Base-by-base conservation (phyloP, 2,888 invertebrate genomes). In the Listrodromus nycthemerus region DNA sequence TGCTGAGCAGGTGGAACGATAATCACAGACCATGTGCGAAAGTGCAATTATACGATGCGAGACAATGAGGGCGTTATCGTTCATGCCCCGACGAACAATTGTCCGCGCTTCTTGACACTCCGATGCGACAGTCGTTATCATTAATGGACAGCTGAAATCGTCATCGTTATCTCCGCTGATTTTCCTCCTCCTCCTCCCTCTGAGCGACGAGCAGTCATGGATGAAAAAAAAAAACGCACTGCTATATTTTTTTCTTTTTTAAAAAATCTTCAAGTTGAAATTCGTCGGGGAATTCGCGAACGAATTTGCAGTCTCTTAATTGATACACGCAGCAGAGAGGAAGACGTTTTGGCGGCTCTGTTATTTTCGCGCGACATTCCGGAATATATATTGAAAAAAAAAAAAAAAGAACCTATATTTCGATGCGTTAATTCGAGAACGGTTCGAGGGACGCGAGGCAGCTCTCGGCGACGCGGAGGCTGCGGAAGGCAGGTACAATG, bases 241-340 rank as follows among this genome's bases (percentile, higher is more conserved):
- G 16, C 27, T 41, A 19, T 37, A 10, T 66, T 30, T 48, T 66
- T 3, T 27, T 41, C 2, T 41, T 45, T 77, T 45, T 66, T 24
- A 27, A 16, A 41, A 13, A 10, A 7, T 58, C 19, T 30, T 10
- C 13, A n/a, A n/a, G n/a, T n/a, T n/a, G n/a, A n/a, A n/a, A n/a
- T 70, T 41, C 21, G 50, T 78, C 63, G 37, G 24, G 16, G 63
- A 37, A n/a, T n/a, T 41, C 10, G 24, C 58, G 45, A 33, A 67
- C 71, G 75, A 69, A 80, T 63, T 80, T 69, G 1, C 21, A 52
- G 75, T n/a, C 52, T 75, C 80, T 80, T 70, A 80, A 80, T 80
- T 80, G 75, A 80, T 80, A 65, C 69, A 19, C 50, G 52, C 10
- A 10, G 16, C 41, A 41, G 16, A 41, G 41, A 41, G 5, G 50